A percentile compares a stretch with the other conserved stretches of the same genome.
These are phyloP conservation scores for Leptinotarsa haldemani DNA, from an alignment of 2,888 invertebrate genomes.

Conservation along the genomic window DNA sequence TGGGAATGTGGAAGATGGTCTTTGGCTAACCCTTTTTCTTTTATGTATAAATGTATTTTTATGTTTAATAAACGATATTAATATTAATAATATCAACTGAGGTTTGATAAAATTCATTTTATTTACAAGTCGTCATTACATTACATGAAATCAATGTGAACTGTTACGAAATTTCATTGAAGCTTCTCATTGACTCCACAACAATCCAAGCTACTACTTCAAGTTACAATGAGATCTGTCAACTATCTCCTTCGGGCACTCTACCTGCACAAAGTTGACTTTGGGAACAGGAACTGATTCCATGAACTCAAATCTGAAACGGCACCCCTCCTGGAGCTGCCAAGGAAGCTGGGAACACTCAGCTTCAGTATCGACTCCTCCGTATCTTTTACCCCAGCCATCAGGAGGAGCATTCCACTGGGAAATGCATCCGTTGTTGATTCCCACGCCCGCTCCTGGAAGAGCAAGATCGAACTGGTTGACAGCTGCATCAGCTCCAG, in stretches of 20 bases:
- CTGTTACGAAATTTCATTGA: too few relatives aligned
- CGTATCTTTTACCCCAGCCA: slow-evolving; percentile 50
- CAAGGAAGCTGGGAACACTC: slow-evolving; percentile 45
- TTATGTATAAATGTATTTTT: too few relatives aligned
- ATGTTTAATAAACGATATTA: too few relatives aligned
- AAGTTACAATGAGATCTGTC: slow-evolving; percentile 30
- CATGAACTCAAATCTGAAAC: slow-evolving; percentile 46
- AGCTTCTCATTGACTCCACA: too few relatives aligned
- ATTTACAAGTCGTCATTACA: too few relatives aligned
- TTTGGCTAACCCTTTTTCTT: too few relatives aligned
- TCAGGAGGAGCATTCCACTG: slow-evolving; percentile 45
- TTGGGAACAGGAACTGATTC: slow-evolving; percentile 42
- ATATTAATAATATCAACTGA: too few relatives aligned
- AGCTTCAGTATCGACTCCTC: slow-evolving; percentile 41
- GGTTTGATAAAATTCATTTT: too few relatives aligned
- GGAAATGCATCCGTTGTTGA: slow-evolving; percentile 44
- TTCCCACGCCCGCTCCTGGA: slow-evolving; percentile 45
- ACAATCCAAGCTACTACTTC: background rate
- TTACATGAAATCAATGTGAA: too few relatives aligned
- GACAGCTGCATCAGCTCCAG: slow-evolving; percentile 26
- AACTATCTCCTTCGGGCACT: slow-evolving; percentile 42
- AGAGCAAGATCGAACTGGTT: slow-evolving; percentile 39
- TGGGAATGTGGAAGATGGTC: too few relatives aligned
- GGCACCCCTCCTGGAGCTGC: slow-evolving; percentile 45
- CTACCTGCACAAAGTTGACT: slow-evolving; percentile 42